Base-by-base conservation (phyloP, 1,140 invertebrate species). In the Ditylenchus dipsaci region DNA sequence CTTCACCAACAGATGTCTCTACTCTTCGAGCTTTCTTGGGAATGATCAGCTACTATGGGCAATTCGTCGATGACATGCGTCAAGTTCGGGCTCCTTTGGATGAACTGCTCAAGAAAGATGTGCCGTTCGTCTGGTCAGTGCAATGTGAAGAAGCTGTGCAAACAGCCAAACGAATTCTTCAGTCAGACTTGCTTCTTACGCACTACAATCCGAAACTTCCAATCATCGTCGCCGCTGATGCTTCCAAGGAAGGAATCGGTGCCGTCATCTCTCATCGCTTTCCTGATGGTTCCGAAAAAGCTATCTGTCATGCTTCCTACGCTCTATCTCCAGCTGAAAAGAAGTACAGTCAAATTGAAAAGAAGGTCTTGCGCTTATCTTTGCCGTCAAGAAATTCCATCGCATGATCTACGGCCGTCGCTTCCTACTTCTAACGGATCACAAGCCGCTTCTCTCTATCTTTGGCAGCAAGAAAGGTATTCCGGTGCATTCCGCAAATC, bases 201-300 rank as follows among this genome's bases (percentile, higher is more conserved):
- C 77, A 79, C 49, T 80, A 68, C 30, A 60, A 80, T 45, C 76
- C 78, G 8, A n/a, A 21, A 9, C 45, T 68, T 1, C 62, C 45
- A 13, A 71, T 78, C 26, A 60, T 78, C 0, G 70, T 78, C 21
- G 74, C 77, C 13, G 76, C 77, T 0, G 77, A 80, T 64, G 77
- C 77, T 1, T 77, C 72, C 11, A 45, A 76, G 19, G 42, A 75
- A 15, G 77, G 78, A 17, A 78, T 78, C 53, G 77, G 78, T 9
- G 76, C 60, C 8, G 76, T 75, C 1, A 49, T 78, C 15, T 78
- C 15, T 23, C 77, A 78, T 61, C 45, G 43, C 3, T 77, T 76
- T 61, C 53, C 69, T 7, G 71, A 77, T 67, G 76, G 76, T 17
- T 49, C 58, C 19, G 59, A 63, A 23, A 77, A 76, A 49, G 58